Evolutionary conservation across 2,113 vertebrate genomes (phyloP).

Genomic region (Tautogolabrus adspersus): DNA sequence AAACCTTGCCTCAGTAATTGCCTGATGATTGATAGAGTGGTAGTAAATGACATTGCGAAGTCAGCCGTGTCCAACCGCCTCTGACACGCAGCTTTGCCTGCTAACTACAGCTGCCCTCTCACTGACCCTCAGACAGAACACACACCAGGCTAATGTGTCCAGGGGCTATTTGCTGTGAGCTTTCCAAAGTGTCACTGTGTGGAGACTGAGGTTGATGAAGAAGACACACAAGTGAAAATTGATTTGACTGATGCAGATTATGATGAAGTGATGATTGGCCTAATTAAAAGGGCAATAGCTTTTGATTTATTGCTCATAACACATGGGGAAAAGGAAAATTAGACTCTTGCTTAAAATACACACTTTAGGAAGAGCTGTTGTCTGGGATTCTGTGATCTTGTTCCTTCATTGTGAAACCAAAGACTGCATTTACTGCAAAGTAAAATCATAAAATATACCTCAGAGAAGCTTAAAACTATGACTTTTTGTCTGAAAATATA

Average conservation of each 20-base stretch:
- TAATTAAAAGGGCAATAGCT: not conserved
- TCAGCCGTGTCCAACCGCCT: conserved; percentile 58
- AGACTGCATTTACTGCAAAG: too few relatives aligned
- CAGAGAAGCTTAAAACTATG: too few relatives aligned
- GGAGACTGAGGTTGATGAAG: not conserved
- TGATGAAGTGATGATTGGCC: not conserved
- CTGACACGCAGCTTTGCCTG: conserved; percentile 77
- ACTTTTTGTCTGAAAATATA: too few relatives aligned
- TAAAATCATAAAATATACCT: too few relatives aligned
- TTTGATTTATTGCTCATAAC: not conserved
- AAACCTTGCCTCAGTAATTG: conserved; percentile 78
- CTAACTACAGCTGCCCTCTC: conserved; percentile 83
- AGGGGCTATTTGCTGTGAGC: conserved; percentile 17
- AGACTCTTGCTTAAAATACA: too few relatives aligned
- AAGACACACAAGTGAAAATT: not conserved
- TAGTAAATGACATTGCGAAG: conserved; percentile 75
- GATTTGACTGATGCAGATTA: conserved; percentile 12
- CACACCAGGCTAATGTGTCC: conserved; percentile 65
- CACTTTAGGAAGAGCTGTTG: too few relatives aligned
- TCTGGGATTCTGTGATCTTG: too few relatives aligned
- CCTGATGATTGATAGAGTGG: conserved; percentile 89
- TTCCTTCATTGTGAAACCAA: too few relatives aligned
- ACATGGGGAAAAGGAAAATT: too few relatives aligned
- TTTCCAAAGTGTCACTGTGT: conserved; percentile 6
- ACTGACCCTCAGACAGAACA: conserved; percentile 83